Base-by-base conservation (phyloP, 2,888 invertebrate species). In the Latrodectus hesperus region DNA sequence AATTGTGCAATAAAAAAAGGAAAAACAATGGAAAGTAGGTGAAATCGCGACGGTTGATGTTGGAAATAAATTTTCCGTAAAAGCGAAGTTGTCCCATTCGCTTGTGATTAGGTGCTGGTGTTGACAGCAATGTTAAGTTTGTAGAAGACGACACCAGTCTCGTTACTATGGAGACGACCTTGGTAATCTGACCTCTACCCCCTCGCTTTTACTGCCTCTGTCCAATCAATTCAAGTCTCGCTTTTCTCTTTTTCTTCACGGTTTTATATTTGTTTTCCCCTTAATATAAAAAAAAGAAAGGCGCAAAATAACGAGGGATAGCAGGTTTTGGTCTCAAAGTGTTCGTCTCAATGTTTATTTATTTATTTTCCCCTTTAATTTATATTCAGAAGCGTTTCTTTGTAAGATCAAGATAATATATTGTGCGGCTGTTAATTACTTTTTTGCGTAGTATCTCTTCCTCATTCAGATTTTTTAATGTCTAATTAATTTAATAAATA, bases 201-300 rank as follows among this genome's bases (percentile, higher is more conserved):
- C 84, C 78, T 84, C 78, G 72, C 55, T 73, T 38, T 76, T 68
- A 70, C 76, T 64, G 51, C 64, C 38, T 60, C 53, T 51, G 74
- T 82, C 82, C 84, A 84, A 84, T 84, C 84, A 84, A 84, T 84
- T 78, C 67, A 79, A 84, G 77, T 68, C 67, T 73, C 60, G 53
- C 53, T 51, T 17, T 12, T 52, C 16, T 68, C 26, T 80, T 80
- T 72, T 81, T 73, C 51, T 53, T 38, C 65, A 14, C 71, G 73
- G 6, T 49, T 49, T 26, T 55, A 14, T 55, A 49, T 49, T 71
- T 71, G 49, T 71, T 49, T 49, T 49, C 49, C 49, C 49, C 14
- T 71, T 22, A 22, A 22, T 22, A 22, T 22, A 22, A 22, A 22
- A 22, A 22, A 22, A 22, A 22, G 49, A 26, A 51, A 51, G 75